Evolutionary conservation across 2,797 vertebrate genomes (phyloP), one percentile per base, ranked within the genome.

Genomic region (Lepus townsendii): DNA sequence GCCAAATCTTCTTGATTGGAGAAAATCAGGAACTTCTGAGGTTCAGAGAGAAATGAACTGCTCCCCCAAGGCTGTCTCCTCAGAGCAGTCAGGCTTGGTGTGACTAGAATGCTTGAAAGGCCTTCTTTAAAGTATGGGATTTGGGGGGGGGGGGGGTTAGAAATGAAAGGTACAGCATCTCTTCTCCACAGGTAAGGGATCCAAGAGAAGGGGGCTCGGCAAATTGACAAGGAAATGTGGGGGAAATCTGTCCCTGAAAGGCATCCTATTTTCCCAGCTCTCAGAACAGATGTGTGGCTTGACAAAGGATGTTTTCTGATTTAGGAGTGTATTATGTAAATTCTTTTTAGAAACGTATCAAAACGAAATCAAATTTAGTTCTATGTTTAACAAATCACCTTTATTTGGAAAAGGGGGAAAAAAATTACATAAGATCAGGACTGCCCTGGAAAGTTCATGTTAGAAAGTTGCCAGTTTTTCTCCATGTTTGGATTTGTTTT

Each of bases 401-500:
- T 96, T 97, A 93, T 96, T 96, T 96, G 80, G 89, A 84, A 96
- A 96, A 87, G 54, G 72, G 30, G 1, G 32, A 57, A 50, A 60
- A 50, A 86, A 94, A 63, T 80, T 96, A 85, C 91, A 88, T 96
- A 94, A 93, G 87, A 96, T 90, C 73, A 85, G 73, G 65, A 82
- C 84, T 91, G 68, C 90, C 89, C 84, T 94, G 95, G 91, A 96
- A 96, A 97, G 90, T 95, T 82, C 77, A 90, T 77, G 80, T 54
- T 75, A 95, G 83, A 91, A 91, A 89, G 62, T 93, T 83, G 88
- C 78, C 95, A 94, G 92, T 93, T 95, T 94, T 90, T 78, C 94
- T 95, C 75, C 91, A 96, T 91, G 90, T 97, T 95, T 91, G 77
- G 88, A 16, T 96, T 97, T 95, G 90, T 96, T 95, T 97, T 96